Conservation (phyloP, 2,113 vertebrate species). For the rabbit (Oryctolagus cuniculus) region mOryCun1.1 NC_091438.1:41417001-41417500, state of each 20-base stretch:
- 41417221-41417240: background rate
- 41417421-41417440: background rate
- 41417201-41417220: background rate
- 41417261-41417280: background rate
- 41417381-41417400: no score
- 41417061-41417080: background rate
- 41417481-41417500: background rate
- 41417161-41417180: background rate
- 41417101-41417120: background rate
- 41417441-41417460: background rate
- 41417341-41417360: no score
- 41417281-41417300: background rate
- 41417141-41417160: no score
- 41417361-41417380: no score
- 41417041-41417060: no score
- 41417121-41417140: background rate
- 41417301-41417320: no score
- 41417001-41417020: background rate
- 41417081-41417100: background rate
- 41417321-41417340: no score
- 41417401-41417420: no score
- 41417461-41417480: background rate
- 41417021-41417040: background rate
- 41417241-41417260: background rate
- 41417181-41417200: background rate